phyloP scores from a whole-genome alignment of 2,888 invertebrate species.

The Acrobasis suavella region DNA sequence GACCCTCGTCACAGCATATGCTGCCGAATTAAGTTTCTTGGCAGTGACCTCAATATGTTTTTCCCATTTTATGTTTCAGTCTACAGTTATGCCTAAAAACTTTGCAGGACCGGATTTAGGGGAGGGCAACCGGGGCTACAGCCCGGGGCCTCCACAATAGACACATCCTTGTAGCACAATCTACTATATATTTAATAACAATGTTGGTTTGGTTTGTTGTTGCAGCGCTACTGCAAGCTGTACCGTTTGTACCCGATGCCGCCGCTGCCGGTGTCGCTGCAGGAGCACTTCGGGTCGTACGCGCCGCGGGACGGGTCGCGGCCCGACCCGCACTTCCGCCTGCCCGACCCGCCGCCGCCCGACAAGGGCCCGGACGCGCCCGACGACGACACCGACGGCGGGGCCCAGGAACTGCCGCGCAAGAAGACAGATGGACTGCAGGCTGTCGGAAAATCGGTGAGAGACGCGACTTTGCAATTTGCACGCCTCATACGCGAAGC shows the following conservation, averaged over 20 bases:
- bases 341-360: slow-evolving; percentile 36
- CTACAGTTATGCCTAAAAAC: no score
- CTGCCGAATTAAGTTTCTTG: no score
- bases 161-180: no score
- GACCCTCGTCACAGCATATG: no score
- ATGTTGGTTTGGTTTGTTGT: background rate
- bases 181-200: no score
- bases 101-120: no score
- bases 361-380: slow-evolving; percentile 27
- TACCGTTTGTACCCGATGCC: slow-evolving; percentile 68
- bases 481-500: no score
- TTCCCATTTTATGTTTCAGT: no score
- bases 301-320: slow-evolving; percentile 49
- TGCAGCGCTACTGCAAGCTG: slow-evolving; percentile 65
- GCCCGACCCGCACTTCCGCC: slow-evolving; percentile 42
- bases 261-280: slow-evolving; percentile 50
- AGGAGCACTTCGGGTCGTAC: slow-evolving; percentile 57
- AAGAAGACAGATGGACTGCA: slow-evolving; percentile 29
- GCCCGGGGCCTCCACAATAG: no score
- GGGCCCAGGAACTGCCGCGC: background rate
- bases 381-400: slow-evolving; percentile 5
- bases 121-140: no score
- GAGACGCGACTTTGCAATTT: background rate
- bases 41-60: no score
- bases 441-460: background rate